Base-by-base conservation (phyloP, 2,888 invertebrate genomes). In the Cerastis leucographa region DNA sequence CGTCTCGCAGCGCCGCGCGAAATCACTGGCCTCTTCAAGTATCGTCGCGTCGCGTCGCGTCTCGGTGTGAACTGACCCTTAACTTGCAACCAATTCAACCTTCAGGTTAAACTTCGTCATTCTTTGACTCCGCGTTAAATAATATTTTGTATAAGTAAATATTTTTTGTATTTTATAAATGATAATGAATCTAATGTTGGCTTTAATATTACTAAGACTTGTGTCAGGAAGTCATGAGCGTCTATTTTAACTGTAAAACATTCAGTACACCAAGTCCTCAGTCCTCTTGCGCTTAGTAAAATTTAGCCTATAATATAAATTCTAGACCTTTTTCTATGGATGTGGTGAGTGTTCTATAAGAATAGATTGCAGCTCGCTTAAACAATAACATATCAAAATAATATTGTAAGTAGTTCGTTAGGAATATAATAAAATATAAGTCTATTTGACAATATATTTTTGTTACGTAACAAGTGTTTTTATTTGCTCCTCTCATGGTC, bases 401-500 rank as follows among this genome's bases (percentile, higher is more conserved):
- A 44, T 51, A 54, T 14, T 69, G 9, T 76, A 61, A 42, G 14
- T 74, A 59, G 66, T 40, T 69, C 7, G n/a, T 42, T 14, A 76
- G 49, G 46, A 59, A 71, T 77, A 29, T 46, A 46, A 59, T 59
- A 29, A 17, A 19, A 19, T 42, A 17, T 14, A 42, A 25, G 59
- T 72, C 14, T 35, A 51, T 72, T 44, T 59, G 42, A 72, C 19
- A 79, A 69, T 79, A 79, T 79, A 79, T 78, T 69, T 67, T 79
- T 64, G 68, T 79, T 79, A 74, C 49, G 1, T 22, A 44, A 12
- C 62, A 44, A 14, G 56, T 11, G 29, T 56, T 72, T 64, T 79
- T 44, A 51, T 71, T 78, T 59, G 0, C 6, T 44, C 14, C 40
- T n/a, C 2, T 14, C 25, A 2, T 61, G 14, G 6, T 68, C 42